Evolutionary conservation across 2,888 invertebrate species (phyloP).

Genomic region (Pterobdella sp.): DNA sequence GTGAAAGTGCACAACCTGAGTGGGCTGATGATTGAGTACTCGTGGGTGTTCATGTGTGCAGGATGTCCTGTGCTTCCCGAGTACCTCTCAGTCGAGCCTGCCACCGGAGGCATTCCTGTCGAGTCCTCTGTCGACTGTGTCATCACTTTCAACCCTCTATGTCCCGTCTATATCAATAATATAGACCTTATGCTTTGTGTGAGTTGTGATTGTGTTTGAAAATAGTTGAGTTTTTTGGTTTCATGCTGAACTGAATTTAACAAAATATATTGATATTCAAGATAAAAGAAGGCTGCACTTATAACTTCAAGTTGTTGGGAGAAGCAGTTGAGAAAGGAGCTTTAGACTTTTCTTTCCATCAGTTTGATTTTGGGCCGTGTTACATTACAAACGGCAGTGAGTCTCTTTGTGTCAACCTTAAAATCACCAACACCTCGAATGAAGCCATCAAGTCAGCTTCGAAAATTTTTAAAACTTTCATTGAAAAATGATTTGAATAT

Average conservation of each 20-base stretch:
- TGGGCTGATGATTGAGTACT: background rate
- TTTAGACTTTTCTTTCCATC: constrained; percentile 60
- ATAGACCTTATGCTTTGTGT: background rate
- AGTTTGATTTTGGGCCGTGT: constrained; percentile 63
- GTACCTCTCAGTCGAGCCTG: background rate
- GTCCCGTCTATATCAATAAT: background rate
- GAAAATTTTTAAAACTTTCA: background rate
- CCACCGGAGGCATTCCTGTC: background rate
- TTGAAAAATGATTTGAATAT: background rate
- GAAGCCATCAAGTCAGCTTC: constrained; percentile 15
- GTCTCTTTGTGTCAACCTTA: constrained; percentile 41
- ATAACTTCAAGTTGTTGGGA: constrained; percentile 58
- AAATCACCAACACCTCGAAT: constrained; percentile 43
- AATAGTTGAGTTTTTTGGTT: background rate
- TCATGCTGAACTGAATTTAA: background rate
- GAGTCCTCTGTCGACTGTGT: background rate
- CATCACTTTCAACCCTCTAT: background rate
- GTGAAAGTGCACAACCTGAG: background rate
- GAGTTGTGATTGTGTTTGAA: background rate
- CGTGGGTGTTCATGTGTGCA: background rate
- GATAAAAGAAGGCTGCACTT: constrained; percentile 64
- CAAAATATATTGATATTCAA: constrained; percentile 42
- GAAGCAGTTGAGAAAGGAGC: constrained; percentile 56
- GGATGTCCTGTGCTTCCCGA: background rate
- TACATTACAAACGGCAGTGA: constrained; percentile 53